Evolutionary conservation across 1,140 invertebrate species (phyloP).

Genomic region (Meloidogyne exigua): DNA sequence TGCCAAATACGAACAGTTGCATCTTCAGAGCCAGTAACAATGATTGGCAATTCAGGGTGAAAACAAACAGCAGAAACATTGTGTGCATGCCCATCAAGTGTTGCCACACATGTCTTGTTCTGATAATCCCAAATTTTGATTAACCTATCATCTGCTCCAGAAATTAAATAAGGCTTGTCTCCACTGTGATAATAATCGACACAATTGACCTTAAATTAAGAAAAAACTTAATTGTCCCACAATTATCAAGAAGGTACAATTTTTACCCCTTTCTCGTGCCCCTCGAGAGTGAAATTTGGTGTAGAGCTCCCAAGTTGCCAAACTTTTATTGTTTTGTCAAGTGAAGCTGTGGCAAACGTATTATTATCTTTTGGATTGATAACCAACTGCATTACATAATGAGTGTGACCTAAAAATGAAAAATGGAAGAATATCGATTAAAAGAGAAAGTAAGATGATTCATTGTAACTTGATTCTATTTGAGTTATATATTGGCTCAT

Average conservation of each 20-base stretch:
- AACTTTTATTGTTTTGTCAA: slow-evolving; percentile 94
- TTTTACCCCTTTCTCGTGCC: slow-evolving; percentile 87
- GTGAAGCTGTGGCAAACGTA: slow-evolving; percentile 96
- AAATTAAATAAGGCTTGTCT: slow-evolving; percentile 99
- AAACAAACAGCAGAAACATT: slow-evolving; percentile 86
- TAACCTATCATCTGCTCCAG: slow-evolving; percentile 91
- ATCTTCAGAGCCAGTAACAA: slow-evolving; percentile 95
- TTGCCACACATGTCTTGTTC: slow-evolving; percentile 99
- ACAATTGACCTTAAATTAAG: slow-evolving; percentile 75
- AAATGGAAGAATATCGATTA: too few species aligned
- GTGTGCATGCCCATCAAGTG: slow-evolving; percentile 90
- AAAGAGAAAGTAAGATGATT: slow-evolving; percentile 4
- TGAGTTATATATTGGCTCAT: too few species aligned
- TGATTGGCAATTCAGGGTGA: slow-evolving; percentile 94
- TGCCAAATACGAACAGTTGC: slow-evolving; percentile 93
- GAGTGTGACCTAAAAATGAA: slow-evolving; percentile 76
- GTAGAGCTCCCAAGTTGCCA: slow-evolving; percentile 95
- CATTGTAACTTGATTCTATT: too few species aligned
- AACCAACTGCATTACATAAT: slow-evolving; percentile 99
- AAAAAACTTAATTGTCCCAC: background rate
- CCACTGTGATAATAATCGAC: slow-evolving; percentile 99
- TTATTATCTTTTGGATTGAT: slow-evolving; percentile 99
- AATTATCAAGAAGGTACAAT: background rate
- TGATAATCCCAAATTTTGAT: slow-evolving; percentile 99
- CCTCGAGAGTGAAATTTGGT: slow-evolving; percentile 96